These are phyloP conservation scores for Marmota flaviventris DNA, from an alignment of 2,113 vertebrate genomes.

Conservation along the genomic window DNA sequence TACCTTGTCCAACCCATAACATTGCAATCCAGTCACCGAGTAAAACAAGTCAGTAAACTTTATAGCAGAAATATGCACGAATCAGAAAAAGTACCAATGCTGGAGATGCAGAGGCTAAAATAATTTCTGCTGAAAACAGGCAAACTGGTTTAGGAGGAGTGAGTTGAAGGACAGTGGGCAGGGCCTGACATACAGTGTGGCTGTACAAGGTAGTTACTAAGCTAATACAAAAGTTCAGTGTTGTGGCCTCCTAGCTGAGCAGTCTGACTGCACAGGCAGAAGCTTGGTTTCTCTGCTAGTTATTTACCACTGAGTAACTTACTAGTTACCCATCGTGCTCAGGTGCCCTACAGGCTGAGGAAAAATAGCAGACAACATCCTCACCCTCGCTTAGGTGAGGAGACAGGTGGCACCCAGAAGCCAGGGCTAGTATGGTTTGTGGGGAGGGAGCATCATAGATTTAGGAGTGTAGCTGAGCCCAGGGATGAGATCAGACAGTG, in stretches of 20 bases:
- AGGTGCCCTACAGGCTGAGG: not conserved
- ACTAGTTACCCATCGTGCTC: not conserved
- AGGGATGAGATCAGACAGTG: not conserved
- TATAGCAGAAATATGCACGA: constrained; percentile 41
- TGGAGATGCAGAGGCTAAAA: not conserved
- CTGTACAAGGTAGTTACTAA: not conserved
- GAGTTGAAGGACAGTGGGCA: not conserved
- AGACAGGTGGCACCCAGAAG: not conserved
- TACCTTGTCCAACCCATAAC: not conserved
- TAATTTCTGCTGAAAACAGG: not conserved
- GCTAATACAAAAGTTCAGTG: not conserved
- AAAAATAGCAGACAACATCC: not conserved
- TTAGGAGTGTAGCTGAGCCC: not conserved
- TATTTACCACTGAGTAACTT: not conserved
- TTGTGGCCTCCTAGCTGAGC: not conserved
- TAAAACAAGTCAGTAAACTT: constrained; percentile 35
- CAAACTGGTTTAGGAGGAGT: not conserved
- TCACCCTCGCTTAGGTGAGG: accelerated
- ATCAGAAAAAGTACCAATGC: not conserved
- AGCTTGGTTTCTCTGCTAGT: not conserved
- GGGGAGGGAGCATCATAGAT: not conserved
- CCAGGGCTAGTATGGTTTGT: not conserved
- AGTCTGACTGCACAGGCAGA: not conserved
- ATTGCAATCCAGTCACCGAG: not conserved
- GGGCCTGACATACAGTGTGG: not conserved